These are phyloP conservation scores for Seriola dumerili DNA, from an alignment of 2,113 vertebrate genomes.

Conservation along the genomic window DNA sequence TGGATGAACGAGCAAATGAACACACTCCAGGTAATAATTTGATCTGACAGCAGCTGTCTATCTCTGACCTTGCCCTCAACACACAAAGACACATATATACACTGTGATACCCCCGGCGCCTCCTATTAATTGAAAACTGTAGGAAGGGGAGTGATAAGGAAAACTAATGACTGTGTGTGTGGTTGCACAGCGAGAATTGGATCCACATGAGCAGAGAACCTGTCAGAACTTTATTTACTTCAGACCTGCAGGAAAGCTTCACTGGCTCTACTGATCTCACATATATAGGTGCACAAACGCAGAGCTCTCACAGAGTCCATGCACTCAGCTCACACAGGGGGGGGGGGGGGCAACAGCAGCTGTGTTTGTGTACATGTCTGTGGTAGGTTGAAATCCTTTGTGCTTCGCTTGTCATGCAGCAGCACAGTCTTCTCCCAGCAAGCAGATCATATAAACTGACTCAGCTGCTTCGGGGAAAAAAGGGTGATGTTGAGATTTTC, in stretches of 20 bases:
- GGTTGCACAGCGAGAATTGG: constrained; percentile 14
- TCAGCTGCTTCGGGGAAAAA: constrained; percentile 44
- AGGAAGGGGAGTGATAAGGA: constrained; percentile 21
- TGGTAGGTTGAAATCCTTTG: constrained; percentile 61
- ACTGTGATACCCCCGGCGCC: background rate
- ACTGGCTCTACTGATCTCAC: constrained; percentile 2
- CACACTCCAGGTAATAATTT: constrained; percentile 44
- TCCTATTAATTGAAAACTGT: constrained; percentile 55
- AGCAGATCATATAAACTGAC: constrained; percentile 61
- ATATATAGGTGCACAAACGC: constrained; percentile 33
- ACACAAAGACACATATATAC: constrained; percentile 35
- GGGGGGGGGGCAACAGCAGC: constrained; percentile 37
- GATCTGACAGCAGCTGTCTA: constrained; percentile 40
- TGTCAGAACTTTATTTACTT: constrained; percentile 64
- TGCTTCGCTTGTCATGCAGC: constrained; percentile 59
- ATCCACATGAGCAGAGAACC: constrained; percentile 33
- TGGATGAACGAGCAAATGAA: constrained; percentile 22
- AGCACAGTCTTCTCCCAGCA: constrained; percentile 38
- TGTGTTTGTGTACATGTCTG: constrained; percentile 65
- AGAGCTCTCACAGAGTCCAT: constrained; percentile 10
- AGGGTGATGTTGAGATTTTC: constrained; percentile 40
- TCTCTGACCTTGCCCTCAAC: constrained; percentile 60
- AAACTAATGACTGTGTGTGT: constrained; percentile 23
- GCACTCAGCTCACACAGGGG: constrained; percentile 6
- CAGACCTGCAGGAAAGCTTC: constrained; percentile 43